Base-by-base conservation (phyloP, 2,113 vertebrate species). In the Hypocryptadius cinnamomeus region DNA sequence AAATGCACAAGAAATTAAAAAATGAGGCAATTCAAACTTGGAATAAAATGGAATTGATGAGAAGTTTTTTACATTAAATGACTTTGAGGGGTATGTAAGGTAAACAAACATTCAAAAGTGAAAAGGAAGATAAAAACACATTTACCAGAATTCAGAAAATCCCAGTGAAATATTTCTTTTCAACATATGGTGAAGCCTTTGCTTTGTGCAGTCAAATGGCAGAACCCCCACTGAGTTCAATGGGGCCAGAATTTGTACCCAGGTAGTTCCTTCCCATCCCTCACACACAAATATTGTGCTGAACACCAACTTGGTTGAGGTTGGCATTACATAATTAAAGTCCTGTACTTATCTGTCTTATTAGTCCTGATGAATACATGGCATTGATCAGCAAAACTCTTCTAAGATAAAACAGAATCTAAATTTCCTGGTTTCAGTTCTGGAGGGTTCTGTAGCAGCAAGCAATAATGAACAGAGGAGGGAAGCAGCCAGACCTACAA, bases 401-500 rank as follows among this genome's bases (percentile, higher is more conserved):
- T 78, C 66, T 66, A 83, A 73, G 93, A 79, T 24, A 15, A 69
- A 80, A 33, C 3, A 23, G 39, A 50, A 83, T 68, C 35, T 47
- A 19, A 86, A 79, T 63, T 42, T 54, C 39, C 82, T 80, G 68
- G 69, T 85, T 91, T 42, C 72, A 56, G 39, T 63, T 86, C 87
- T 47, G 17, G 87, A 85, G 76, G 90, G 85, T 64, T 72, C 92
- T 94, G 93, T 1, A 96, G 95, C 87, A 87, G 93, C 31, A 89
- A 86, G 95, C 97, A 97, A 71, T 95, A 94, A 60, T 8, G 85
- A 85, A 98, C 95, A 59, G 97, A 96, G 1, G 97, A 96, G 33
- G 97, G 96, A 79, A 97, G 79, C 94, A 97, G 96, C 92, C 96
- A 97, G 93, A 98, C 96, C 97, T 97, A 94, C 85, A 83, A 91